phyloP scores from a whole-genome alignment of 2,888 invertebrate genomes.

The Dascillus cervinus region DNA sequence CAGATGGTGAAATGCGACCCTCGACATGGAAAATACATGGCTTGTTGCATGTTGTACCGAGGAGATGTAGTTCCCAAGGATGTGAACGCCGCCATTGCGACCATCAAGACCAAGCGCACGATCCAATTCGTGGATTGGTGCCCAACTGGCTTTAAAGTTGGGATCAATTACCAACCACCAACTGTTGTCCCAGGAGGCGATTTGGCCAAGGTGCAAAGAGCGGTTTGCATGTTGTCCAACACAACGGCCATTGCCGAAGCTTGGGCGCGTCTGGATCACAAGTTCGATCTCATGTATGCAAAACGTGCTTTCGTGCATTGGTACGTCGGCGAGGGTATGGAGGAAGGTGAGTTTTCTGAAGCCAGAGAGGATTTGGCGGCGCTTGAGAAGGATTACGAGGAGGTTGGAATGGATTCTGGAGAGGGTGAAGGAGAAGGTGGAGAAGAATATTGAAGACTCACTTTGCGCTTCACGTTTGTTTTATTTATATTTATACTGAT shows the following conservation, averaged over 20 bases:
- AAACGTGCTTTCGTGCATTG: slow-evolving; percentile 66
- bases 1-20: too few relatives aligned
- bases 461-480: too few relatives aligned
- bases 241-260: slow-evolving; percentile 12
- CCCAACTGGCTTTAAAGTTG: too few relatives aligned
- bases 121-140: slow-evolving; percentile 67
- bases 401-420: slow-evolving; percentile 35
- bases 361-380: slow-evolving; percentile 51
- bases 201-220: too few relatives aligned
- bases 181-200: too few relatives aligned
- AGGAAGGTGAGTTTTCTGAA: slow-evolving; percentile 48
- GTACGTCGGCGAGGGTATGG: slow-evolving; percentile 51
- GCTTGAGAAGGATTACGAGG: slow-evolving; percentile 45
- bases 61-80: slow-evolving; percentile 2
- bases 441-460: too few relatives aligned
- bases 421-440: neutral
- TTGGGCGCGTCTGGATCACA: slow-evolving; percentile 51
- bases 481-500: too few relatives aligned
- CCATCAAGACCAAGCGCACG: slow-evolving; percentile 83
- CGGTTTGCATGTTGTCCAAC: too few relatives aligned
- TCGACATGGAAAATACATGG: too few relatives aligned
- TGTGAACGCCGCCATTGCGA: slow-evolving; percentile 2
- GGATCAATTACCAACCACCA: too few relatives aligned
- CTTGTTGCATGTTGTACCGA: slow-evolving; percentile 1
- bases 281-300: slow-evolving; percentile 63